Evolutionary conservation across 1,140 invertebrate species (phyloP), one percentile per base, ranked within the genome.

Genomic region (Eriosoma lanigerum): DNA sequence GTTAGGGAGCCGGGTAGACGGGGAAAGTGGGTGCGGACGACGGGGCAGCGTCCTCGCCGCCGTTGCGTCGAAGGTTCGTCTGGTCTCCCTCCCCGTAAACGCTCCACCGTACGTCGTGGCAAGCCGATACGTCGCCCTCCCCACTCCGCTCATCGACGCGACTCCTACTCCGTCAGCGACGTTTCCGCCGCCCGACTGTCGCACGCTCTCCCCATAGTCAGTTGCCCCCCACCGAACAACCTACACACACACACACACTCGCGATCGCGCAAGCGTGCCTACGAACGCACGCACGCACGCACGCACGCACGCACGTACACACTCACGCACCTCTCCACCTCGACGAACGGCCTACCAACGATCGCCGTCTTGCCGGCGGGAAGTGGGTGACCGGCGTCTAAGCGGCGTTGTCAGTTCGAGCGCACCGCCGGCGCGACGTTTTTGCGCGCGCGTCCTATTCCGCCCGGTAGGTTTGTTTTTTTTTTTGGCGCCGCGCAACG

Each of bases 401-500:
- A 68, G 73, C 73, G 73, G n/a, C 56, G 56, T 78, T 78, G 73
- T 78, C 75, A 78, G 75, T 62, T 78, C 54, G 73, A 38, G 44
- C 75, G 56, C 32, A 60, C 56, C 75, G 75, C 75, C 52, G 75
- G 52, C 75, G 56, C 75, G 56, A 60, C 75, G 75, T 48, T 78
- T 58, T 78, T 78, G 75, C 75, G 75, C 75, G 75, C 75, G 75
- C 75, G 52, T 78, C 56, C 54, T 48, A 29, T 58, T 46, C 38
- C 38, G 75, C 56, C 75, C 56, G 75, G 56, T 19, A 29, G 75
- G 58, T 62, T 60, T 8, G 29, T 78, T 78, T 76, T 78, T 78
- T 78, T 78, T 76, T 78, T 78, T 78, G 73, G 75, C 75, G 75
- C 75, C 75, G 72, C 72, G 52, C 72, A 15, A 76, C 72, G 72